Percentiles rank a stretch among this genome's conserved stretches.
Evolutionary conservation across 2,113 vertebrate genomes (phyloP).

Genomic region (Phyllostomus hastatus): DNA sequence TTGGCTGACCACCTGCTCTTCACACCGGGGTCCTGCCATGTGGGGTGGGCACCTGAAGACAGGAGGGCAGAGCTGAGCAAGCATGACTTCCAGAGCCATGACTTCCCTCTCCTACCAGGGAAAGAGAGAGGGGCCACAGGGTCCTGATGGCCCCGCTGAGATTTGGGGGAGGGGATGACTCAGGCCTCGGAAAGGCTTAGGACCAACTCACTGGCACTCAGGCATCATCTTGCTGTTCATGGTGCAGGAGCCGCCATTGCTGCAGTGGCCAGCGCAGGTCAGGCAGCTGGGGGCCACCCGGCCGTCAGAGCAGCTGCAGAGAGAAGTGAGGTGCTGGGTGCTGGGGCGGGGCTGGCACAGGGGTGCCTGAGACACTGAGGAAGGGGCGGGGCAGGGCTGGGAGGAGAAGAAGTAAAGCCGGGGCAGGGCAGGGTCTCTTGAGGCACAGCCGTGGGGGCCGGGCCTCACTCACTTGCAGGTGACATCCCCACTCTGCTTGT

Average conservation of each 20-base stretch:
- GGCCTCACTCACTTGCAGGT: conserved; percentile 88
- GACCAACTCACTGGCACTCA: conserved; percentile 90
- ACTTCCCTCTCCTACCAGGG: background rate
- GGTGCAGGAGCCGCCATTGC: conserved; percentile 87
- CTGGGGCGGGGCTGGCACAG: background rate
- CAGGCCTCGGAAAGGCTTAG: background rate
- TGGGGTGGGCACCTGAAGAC: conserved; percentile 77
- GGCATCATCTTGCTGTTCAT: conserved; percentile 87
- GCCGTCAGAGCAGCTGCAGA: conserved; percentile 87
- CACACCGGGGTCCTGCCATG: conserved; percentile 77
- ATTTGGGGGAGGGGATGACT: background rate
- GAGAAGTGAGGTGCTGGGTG: background rate
- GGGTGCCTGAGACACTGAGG: background rate
- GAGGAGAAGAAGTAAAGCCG: background rate
- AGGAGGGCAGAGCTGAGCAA: conserved; percentile 52
- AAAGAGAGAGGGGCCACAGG: accelerated
- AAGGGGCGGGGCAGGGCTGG: background rate
- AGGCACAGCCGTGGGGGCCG: background rate
- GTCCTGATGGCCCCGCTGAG: background rate
- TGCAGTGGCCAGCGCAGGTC: conserved; percentile 89
- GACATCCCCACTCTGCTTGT: conserved; percentile 83
- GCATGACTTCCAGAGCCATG: background rate
- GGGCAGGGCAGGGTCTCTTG: background rate
- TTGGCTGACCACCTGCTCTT: conserved; percentile 70
- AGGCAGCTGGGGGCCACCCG: conserved; percentile 88